Evolutionary conservation across 2,113 vertebrate species (phyloP).

Genomic region (Cryptomyrus ogoouensis): DNA sequence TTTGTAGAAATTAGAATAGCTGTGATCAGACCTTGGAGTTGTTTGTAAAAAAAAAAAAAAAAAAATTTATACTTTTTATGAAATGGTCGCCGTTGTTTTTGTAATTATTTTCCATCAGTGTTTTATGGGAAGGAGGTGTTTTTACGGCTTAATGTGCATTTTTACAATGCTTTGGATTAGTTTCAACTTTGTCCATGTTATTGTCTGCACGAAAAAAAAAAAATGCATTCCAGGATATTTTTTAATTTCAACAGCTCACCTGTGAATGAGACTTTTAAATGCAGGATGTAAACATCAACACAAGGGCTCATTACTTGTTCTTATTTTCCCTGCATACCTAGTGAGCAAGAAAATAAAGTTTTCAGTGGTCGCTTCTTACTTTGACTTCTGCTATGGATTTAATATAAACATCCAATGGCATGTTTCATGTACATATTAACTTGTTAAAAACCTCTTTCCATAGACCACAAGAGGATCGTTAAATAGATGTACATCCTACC

Average conservation of each 20-base stretch:
- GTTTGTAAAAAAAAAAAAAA: slow-evolving; percentile 40
- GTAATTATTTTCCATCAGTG: slow-evolving; percentile 49
- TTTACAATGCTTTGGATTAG: slow-evolving; percentile 25
- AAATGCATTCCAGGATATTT: not conserved
- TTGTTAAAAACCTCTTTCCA: not conserved
- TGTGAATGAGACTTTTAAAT: not conserved
- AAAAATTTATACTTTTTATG: slow-evolving; percentile 50
- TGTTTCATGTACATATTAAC: not conserved
- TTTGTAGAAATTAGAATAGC: slow-evolving; percentile 49
- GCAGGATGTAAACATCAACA: not conserved
- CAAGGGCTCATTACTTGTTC: slow-evolving; percentile 18
- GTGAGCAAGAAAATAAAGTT: slow-evolving; percentile 19
- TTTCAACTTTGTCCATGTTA: slow-evolving; percentile 7
- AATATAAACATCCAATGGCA: not conserved
- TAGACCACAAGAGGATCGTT: not conserved
- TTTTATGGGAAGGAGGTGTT: slow-evolving; percentile 67
- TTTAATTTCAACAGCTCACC: not conserved
- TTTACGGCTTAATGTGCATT: slow-evolving; percentile 63
- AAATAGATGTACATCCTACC: not conserved
- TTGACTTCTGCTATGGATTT: not conserved
- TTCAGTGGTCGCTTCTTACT: not conserved
- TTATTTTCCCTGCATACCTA: not conserved
- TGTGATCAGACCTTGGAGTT: slow-evolving; percentile 40
- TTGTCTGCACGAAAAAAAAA: slow-evolving; percentile 20
- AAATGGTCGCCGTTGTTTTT: slow-evolving; percentile 27